Conservation (phyloP, 2,797 vertebrate species). For the Crenuchus spilurus region DNA sequence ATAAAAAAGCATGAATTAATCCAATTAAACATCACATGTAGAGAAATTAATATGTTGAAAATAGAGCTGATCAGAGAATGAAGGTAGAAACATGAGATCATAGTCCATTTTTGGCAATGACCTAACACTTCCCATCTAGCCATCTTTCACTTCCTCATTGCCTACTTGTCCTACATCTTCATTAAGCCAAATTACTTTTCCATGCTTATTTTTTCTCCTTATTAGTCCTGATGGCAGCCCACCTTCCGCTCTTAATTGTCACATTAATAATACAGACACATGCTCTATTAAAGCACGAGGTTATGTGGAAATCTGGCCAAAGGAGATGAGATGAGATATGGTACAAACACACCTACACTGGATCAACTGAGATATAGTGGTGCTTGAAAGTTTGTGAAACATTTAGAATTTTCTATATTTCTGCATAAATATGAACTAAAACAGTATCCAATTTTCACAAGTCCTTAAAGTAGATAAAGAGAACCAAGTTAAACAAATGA, state of each 20-base stretch:
- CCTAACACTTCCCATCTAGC: slow-evolving; percentile 54
- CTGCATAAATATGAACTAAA: no score
- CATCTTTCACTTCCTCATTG: slow-evolving; percentile 49
- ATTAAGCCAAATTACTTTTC: slow-evolving; percentile 77
- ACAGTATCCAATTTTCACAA: no score
- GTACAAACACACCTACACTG: slow-evolving; percentile 39
- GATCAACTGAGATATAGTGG: not conserved
- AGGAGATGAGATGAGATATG: slow-evolving; percentile 40
- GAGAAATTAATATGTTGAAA: not conserved
- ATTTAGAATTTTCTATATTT: not conserved
- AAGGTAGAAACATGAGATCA: slow-evolving; percentile 64
- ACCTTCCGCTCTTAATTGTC: slow-evolving; percentile 75
- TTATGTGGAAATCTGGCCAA: slow-evolving; percentile 61
- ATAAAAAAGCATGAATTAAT: not conserved
- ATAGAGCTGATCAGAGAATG: slow-evolving; percentile 7
- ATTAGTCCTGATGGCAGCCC: slow-evolving; percentile 73
- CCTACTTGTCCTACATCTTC: slow-evolving; percentile 64
- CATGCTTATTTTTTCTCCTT: slow-evolving; percentile 76
- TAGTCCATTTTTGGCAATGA: slow-evolving; percentile 55
- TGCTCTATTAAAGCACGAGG: slow-evolving; percentile 64
- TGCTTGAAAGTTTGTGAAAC: no score
- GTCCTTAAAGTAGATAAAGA: no score
- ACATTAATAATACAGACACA: slow-evolving; percentile 77
- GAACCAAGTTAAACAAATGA: no score
- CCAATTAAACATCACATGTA: not conserved